These are phyloP conservation scores for Lepidurus arcticus DNA, from an alignment of 1,140 invertebrate species.

Conservation along the genomic window DNA sequence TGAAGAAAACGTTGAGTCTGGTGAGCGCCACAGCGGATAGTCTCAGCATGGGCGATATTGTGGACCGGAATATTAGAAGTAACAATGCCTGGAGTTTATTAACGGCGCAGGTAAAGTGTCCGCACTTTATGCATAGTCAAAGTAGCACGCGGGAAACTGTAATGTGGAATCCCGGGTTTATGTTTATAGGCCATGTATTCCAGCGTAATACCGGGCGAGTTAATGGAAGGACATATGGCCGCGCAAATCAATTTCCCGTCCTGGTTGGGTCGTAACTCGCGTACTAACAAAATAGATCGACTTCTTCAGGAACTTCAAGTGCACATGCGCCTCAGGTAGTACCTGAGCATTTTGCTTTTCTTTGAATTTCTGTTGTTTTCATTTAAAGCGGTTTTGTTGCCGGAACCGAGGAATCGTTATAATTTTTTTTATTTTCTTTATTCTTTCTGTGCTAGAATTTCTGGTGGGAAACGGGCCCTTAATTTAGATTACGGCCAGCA, in stretches of 20 bases:
- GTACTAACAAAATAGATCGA: slow-evolving; percentile 67
- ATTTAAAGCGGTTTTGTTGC: too few species aligned
- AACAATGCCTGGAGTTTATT: slow-evolving; percentile 81
- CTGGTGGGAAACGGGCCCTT: slow-evolving; percentile 67
- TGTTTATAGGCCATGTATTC: slow-evolving; percentile 71
- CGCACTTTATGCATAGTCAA: slow-evolving; percentile 28
- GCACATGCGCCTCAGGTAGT: slow-evolving; percentile 73
- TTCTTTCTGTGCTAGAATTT: slow-evolving; percentile 52
- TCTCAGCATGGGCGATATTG: slow-evolving; percentile 76
- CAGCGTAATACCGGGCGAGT: slow-evolving; percentile 80
- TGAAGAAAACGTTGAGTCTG: slow-evolving; percentile 53
- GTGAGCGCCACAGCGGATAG: slow-evolving; percentile 74
- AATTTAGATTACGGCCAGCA: slow-evolving; percentile 75
- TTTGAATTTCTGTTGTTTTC: not conserved
- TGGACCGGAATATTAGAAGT: slow-evolving; percentile 72
- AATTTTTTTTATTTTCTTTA: slow-evolving; percentile 32
- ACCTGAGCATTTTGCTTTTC: slow-evolving; percentile 36
- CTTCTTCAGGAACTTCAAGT: slow-evolving; percentile 73
- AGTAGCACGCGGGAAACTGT: not conserved
- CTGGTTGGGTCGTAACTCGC: slow-evolving; percentile 94
- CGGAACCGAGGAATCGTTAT: not conserved
- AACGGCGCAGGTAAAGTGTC: slow-evolving; percentile 63
- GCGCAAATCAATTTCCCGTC: slow-evolving; percentile 81
- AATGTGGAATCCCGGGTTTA: slow-evolving; percentile 26
- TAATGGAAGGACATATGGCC: slow-evolving; percentile 69